Conservation (phyloP, 2,888 invertebrate genomes). For the Laothoe populi region DNA sequence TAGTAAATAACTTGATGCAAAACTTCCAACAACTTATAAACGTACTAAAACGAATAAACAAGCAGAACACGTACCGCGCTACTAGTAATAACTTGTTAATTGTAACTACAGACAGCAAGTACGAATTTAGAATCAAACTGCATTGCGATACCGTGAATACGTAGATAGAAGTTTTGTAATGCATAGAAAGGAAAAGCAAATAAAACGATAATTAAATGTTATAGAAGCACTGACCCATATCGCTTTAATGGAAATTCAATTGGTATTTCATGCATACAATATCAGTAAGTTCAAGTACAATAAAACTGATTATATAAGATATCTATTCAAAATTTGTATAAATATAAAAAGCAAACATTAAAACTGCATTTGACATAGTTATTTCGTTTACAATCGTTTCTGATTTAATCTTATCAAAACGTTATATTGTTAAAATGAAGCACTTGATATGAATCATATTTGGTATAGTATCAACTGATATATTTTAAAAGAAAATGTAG, state of each 20-base stretch:
- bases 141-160: background rate
- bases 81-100: conserved; percentile 14
- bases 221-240: conserved; percentile 6
- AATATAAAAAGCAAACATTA: background rate
- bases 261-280: background rate
- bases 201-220: background rate
- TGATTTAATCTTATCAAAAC: background rate
- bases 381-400: too few relatives aligned
- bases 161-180: background rate
- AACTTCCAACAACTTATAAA: background rate
- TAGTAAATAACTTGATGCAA: background rate
- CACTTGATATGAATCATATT: background rate
- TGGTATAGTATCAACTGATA: too few relatives aligned
- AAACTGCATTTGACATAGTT: too few relatives aligned
- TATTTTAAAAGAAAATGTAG: too few relatives aligned
- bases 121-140: background rate
- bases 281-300: background rate
- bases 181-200: background rate
- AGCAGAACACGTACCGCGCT: background rate
- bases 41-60: background rate
- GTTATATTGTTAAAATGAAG: background rate
- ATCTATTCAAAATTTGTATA: background rate
- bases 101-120: background rate
- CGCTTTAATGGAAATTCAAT: background rate
- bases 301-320: background rate